Conservation (phyloP, 1,140 invertebrate species). For the Coptotermes formosanus region DNA sequence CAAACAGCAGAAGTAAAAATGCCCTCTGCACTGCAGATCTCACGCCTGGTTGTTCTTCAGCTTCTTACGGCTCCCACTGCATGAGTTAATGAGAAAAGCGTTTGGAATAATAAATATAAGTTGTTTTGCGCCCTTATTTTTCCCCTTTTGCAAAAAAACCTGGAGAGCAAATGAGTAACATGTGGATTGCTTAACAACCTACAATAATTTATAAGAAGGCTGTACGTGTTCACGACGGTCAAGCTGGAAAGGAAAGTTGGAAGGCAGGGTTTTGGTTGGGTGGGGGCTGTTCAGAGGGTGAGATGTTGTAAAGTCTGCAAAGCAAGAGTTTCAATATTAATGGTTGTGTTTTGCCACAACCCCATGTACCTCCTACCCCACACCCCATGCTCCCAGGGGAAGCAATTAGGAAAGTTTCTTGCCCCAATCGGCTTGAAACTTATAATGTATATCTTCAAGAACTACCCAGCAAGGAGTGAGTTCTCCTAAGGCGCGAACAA, state of each 20-base stretch:
- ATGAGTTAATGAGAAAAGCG: neutral
- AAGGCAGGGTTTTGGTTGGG: too few species aligned
- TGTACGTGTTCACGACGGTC: neutral
- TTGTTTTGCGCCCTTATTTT: neutral
- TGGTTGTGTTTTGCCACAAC: slow-evolving; percentile 4
- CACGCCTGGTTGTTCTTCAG: neutral
- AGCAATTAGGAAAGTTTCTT: slow-evolving; percentile 25
- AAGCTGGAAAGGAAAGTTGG: neutral
- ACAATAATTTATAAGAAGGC: neutral
- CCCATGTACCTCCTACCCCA: neutral
- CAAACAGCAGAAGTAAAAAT: neutral
- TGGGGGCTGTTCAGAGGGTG: neutral
- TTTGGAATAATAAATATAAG: neutral
- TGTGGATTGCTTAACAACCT: neutral
- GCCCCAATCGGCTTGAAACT: slow-evolving; percentile 20
- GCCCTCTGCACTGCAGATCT: neutral
- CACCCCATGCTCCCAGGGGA: neutral
- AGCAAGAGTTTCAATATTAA: slow-evolving; percentile 10
- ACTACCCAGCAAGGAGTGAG: neutral
- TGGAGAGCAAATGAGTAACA: too few species aligned
- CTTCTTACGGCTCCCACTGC: neutral
- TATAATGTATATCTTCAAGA: slow-evolving; percentile 25
- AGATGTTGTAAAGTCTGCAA: neutral
- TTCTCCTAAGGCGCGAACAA: neutral
- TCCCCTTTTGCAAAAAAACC: neutral